phyloP scores from a whole-genome alignment of 2,113 vertebrate genomes.

The Oxyura jamaicensis region DNA sequence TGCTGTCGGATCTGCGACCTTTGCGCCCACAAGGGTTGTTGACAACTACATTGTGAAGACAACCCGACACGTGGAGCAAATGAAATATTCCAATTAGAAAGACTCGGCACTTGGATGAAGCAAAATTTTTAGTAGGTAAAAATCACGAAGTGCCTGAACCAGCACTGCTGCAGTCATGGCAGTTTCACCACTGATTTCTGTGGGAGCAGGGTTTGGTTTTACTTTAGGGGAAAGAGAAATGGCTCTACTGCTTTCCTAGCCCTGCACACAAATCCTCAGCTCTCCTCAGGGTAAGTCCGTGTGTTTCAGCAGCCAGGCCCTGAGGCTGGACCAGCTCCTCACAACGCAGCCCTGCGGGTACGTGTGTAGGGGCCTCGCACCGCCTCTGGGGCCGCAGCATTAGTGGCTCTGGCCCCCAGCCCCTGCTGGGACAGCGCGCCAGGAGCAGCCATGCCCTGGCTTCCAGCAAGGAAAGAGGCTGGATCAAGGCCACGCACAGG shows the following conservation, averaged over 20 bases:
- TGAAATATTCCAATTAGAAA: background rate
- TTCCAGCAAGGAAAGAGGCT: background rate
- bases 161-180: background rate
- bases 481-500: background rate
- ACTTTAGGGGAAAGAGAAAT: background rate
- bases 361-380: background rate
- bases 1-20: background rate
- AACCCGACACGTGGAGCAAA: background rate
- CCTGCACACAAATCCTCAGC: background rate
- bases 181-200: background rate
- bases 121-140: constrained; percentile 1
- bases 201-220: background rate
- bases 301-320: background rate
- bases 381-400: rapidly evolving
- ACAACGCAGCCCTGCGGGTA: background rate
- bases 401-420: background rate
- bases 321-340: background rate
- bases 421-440: background rate
- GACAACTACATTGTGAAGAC: background rate
- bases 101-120: background rate
- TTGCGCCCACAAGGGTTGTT: background rate
- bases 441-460: background rate
- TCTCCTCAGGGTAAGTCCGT: background rate
- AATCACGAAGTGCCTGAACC: background rate
- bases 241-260: background rate